These are phyloP conservation scores for Sphyrna mokarran DNA, from an alignment of 2,113 vertebrate genomes.

Conservation along the genomic window DNA sequence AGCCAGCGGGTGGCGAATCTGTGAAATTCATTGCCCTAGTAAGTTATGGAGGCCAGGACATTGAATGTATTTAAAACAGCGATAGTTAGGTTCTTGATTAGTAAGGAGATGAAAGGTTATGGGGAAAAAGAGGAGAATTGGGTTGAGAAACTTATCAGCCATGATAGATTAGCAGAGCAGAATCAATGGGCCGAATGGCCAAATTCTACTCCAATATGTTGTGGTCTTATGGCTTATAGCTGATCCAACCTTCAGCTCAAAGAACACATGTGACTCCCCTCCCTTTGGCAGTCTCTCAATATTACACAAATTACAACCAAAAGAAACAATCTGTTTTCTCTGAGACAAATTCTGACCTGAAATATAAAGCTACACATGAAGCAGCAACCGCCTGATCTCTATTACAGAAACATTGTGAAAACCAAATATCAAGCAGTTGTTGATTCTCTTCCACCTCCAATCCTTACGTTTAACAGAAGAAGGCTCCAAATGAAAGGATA, in stretches of 20 bases:
- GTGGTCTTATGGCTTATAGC: too few species aligned
- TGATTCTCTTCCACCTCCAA: not conserved
- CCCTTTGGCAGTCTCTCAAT: not conserved
- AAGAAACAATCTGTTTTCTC: conserved; percentile 9
- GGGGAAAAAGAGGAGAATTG: too few species aligned
- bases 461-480: not conserved
- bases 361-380: not conserved
- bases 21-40: too few species aligned
- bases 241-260: not conserved
- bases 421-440: not conserved
- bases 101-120: too few species aligned
- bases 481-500: not conserved
- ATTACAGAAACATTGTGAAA: conserved; percentile 9
- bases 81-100: too few species aligned
- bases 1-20: too few species aligned
- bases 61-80: too few species aligned
- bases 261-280: not conserved
- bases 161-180: too few species aligned
- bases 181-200: too few species aligned
- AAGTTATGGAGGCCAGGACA: too few species aligned
- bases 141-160: too few species aligned
- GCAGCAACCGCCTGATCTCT: not conserved
- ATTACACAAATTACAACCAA: not conserved
- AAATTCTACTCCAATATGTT: too few species aligned
- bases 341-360: not conserved